These are phyloP conservation scores for Pungitius pungitius DNA, from an alignment of 2,113 vertebrate genomes.

Conservation along the genomic window DNA sequence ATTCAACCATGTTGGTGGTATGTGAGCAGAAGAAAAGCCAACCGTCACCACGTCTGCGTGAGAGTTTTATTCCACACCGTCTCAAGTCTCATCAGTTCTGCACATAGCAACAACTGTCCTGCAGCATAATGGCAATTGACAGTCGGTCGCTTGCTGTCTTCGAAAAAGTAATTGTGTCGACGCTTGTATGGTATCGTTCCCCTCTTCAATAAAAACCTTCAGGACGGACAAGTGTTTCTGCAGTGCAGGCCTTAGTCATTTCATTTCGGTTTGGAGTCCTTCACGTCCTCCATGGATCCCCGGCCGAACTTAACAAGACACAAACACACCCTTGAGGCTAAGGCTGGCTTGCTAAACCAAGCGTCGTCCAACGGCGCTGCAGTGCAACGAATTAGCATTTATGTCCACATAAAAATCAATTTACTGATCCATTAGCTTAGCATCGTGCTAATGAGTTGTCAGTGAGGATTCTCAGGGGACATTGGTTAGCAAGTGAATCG, in stretches of 20 bases:
- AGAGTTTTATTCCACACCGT: slow-evolving; percentile 5
- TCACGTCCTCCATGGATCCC: slow-evolving; percentile 44
- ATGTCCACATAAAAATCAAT: slow-evolving; percentile 76
- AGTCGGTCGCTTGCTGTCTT: neutral
- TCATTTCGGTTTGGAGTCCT: slow-evolving; percentile 35
- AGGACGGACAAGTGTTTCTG: slow-evolving; percentile 25
- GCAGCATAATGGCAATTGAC: slow-evolving; percentile 24
- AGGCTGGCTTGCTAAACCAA: slow-evolving; percentile 58
- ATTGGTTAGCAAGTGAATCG: slow-evolving; percentile 35
- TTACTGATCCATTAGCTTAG: slow-evolving; percentile 79
- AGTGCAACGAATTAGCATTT: slow-evolving; percentile 69
- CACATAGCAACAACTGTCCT: slow-evolving; percentile 12
- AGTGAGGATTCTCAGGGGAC: slow-evolving; percentile 61
- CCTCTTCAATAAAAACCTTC: slow-evolving; percentile 30
- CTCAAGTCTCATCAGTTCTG: slow-evolving; percentile 11
- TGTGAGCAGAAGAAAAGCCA: neutral
- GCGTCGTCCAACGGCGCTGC: slow-evolving; percentile 39
- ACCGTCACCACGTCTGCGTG: neutral
- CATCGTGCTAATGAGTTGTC: slow-evolving; percentile 72
- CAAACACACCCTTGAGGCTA: slow-evolving; percentile 60
- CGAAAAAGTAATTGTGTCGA: slow-evolving; percentile 30
- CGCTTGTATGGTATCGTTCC: slow-evolving; percentile 11
- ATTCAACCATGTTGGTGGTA: neutral
- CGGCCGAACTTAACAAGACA: slow-evolving; percentile 61
- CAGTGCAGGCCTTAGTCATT: neutral